These are phyloP conservation scores for Sebastes fasciatus DNA, from an alignment of 2,113 vertebrate genomes.

Conservation along the genomic window DNA sequence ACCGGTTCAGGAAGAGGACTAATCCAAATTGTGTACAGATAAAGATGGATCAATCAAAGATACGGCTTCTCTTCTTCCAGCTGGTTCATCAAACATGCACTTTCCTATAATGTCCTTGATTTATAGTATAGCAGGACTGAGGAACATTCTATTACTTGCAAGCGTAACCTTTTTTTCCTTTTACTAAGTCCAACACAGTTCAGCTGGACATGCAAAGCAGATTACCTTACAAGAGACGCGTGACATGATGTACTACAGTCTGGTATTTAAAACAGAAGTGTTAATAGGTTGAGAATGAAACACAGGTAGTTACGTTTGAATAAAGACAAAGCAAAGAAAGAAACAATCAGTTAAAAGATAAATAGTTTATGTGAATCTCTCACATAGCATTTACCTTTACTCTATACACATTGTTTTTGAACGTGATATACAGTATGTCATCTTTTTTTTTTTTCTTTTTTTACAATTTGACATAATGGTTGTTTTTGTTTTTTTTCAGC, in stretches of 20 bases:
- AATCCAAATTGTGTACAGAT: no score
- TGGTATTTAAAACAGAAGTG: neutral
- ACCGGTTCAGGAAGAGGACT: no score
- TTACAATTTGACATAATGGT: constrained; percentile 77
- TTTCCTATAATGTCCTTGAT: no score
- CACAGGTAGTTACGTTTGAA: neutral
- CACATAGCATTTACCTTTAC: constrained; percentile 76
- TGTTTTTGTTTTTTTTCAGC: constrained; percentile 66
- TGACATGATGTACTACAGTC: neutral
- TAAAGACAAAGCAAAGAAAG: constrained; percentile 27
- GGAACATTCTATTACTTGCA: no score
- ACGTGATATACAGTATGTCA: constrained; percentile 75
- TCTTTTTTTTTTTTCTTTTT: constrained; percentile 42
- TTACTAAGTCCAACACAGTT: neutral
- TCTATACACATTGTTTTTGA: constrained; percentile 77
- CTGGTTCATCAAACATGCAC: no score
- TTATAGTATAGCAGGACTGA: no score
- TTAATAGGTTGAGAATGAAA: neutral
- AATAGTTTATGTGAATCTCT: constrained; percentile 82
- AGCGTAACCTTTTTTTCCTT: neutral
- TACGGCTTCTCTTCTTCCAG: no score
- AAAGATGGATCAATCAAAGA: no score
- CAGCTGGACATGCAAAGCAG: neutral
- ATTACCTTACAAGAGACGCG: neutral
- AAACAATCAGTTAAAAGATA: constrained; percentile 74